A percentile compares a stretch with the other conserved stretches of the same genome.
These are phyloP conservation scores for Cheilosia scutellata DNA, from an alignment of 2,888 invertebrate genomes.

Conservation along the genomic window DNA sequence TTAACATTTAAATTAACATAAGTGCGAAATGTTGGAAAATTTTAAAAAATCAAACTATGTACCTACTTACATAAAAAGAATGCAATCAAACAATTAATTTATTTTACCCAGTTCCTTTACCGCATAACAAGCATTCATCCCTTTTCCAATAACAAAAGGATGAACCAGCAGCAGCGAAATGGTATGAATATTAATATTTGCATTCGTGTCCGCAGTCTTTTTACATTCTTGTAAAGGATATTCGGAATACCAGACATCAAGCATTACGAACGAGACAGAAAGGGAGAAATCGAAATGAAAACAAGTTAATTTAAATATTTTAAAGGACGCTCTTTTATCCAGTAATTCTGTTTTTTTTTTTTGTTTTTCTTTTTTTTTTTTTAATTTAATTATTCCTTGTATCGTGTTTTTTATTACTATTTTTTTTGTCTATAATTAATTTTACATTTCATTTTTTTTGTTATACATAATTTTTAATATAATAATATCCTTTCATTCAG, in stretches of 20 bases:
- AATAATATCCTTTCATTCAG: conserved; percentile 63
- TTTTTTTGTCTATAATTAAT: conserved; percentile 50
- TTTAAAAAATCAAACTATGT: not conserved
- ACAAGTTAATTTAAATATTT: conserved; percentile 68
- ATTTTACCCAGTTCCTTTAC: conserved; percentile 46
- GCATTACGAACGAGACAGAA: not conserved
- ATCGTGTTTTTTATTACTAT: conserved; percentile 52
- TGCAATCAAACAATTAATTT: conserved; percentile 73
- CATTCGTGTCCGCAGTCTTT: conserved; percentile 5
- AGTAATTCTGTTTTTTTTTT: conserved; percentile 15
- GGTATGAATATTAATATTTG: conserved; percentile 58
- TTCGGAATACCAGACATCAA: not conserved
- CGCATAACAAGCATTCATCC: conserved; percentile 40
- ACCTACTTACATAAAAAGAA: conserved; percentile 22
- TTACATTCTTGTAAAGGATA: conserved; percentile 10
- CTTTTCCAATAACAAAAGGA: conserved; percentile 5
- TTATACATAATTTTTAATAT: conserved; percentile 54
- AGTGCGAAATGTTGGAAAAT: conserved; percentile 12
- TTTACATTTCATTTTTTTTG: not conserved
- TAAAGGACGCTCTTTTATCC: conserved; percentile 54
- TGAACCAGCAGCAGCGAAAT: conserved; percentile 2
- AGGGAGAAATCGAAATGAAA: conserved; percentile 47
- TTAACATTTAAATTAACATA: conserved; percentile 61
- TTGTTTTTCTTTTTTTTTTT: conserved; percentile 45
- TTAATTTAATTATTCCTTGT: conserved; percentile 71